Evolutionary conservation across 2,888 invertebrate genomes (phyloP), one percentile per base, ranked within the genome.

Genomic region (Tryphoninae sp.): DNA sequence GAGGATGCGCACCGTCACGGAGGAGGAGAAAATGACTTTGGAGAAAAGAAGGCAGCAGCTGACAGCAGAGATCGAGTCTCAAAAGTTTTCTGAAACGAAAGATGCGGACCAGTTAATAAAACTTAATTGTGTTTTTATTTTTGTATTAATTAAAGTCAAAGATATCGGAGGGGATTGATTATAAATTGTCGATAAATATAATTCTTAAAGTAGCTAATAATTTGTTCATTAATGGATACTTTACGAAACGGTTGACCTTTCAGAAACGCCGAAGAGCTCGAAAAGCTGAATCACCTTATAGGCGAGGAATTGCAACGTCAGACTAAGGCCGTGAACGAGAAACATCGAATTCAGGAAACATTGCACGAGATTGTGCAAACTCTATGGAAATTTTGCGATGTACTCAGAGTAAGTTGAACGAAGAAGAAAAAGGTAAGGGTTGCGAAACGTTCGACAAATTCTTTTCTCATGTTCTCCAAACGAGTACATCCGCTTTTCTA

Each of bases 31-130:
- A 88, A 93, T 94, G 45, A 93, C 93, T 59, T 88, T 97, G 80
- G 96, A 97, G 89, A 93, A 93, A 45, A 94, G 93, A 40, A 94
- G 96, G 82, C 95, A 96, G 16, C 92, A 93, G 0, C 93, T 96
- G 53, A 93, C 94, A 82, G 93, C 93, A 0, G 96, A 96, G 88
- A 92, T 97, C 71, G 97, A 97, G 87, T 94, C 95, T 2, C 95
- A 95, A 82, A 96, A 96, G 90, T 97, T 96, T 90, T 95, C 96
- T 0, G 96, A 96, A 85, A 95, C 95, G 11, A 96, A 96, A 90
- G 96, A 96, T 87, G 95, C 95, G 81, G 96, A 97, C 92, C 95
- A 95, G 97, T 97, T 92, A 93, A 94, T 92, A 55, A 69, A 53
- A 40, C 13, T 45, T 9, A 45, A 67, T 78, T 8, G 49, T 19